Conservation (phyloP, 2,113 vertebrate genomes). For the Protobothrops mucrosquamatus region DNA sequence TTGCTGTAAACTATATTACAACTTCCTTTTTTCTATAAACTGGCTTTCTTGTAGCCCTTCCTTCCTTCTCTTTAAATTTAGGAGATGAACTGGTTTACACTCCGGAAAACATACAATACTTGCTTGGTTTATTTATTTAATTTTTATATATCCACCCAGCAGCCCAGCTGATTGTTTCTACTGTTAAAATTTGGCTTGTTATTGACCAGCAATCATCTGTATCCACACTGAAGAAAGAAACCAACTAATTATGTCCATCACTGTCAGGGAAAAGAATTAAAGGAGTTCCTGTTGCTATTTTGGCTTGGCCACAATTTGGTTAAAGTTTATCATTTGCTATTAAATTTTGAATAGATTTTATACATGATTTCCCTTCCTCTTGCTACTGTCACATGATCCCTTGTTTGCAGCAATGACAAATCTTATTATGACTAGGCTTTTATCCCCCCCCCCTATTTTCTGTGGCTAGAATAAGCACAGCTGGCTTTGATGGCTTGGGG, state of each 20-base stretch:
- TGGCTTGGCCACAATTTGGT: neutral
- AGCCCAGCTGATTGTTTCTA: neutral
- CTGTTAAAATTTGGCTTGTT: neutral
- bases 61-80: conserved; percentile 10
- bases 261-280: neutral
- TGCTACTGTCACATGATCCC: neutral
- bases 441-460: neutral
- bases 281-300: neutral
- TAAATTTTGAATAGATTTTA: neutral
- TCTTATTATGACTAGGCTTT: neutral
- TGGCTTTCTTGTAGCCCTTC: conserved; percentile 20
- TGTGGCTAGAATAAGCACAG: neutral
- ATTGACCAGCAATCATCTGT: neutral
- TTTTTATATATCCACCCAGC: neutral
- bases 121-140: neutral
- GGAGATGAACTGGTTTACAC: neutral
- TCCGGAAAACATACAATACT: neutral
- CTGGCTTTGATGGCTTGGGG: neutral
- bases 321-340: neutral
- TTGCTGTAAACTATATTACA: conserved; percentile 7
- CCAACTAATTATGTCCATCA: neutral
- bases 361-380: neutral
- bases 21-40: conserved; percentile 37
- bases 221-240: neutral
- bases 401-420: neutral